Percentiles rank a stretch among this genome's conserved stretches.
Conservation (phyloP, 2,888 invertebrate genomes). For the Bruchidius siliquastri region DNA sequence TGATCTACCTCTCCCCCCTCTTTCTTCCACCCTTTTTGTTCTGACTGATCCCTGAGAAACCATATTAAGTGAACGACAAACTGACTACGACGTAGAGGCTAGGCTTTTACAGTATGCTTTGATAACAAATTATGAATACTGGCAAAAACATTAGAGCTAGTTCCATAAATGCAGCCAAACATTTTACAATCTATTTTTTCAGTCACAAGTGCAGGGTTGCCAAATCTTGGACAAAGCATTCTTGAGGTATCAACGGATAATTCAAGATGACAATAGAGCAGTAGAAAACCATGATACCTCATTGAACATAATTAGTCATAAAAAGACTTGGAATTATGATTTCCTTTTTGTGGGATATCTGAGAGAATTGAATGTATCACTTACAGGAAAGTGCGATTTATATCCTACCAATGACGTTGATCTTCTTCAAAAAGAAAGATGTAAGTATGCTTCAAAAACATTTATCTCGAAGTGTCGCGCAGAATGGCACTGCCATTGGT, state of each 20-base stretch:
- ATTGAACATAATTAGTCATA: slow-evolving; percentile 9
- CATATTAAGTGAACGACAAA: too few relatives aligned
- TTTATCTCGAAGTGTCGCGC: slow-evolving; percentile 15
- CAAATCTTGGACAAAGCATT: slow-evolving; percentile 27
- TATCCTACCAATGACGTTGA: slow-evolving; percentile 42
- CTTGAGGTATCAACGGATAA: slow-evolving; percentile 29
- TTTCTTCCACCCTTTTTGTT: too few relatives aligned
- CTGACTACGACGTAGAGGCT: too few relatives aligned
- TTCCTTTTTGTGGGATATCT: slow-evolving; percentile 44
- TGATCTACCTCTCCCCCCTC: too few relatives aligned
- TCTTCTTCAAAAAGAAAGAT: slow-evolving; percentile 61
- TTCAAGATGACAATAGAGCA: slow-evolving; percentile 14
- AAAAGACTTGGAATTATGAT: slow-evolving; percentile 16
- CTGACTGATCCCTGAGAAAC: too few relatives aligned
- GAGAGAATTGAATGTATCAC: slow-evolving; percentile 51
- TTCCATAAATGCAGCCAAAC: too few relatives aligned
- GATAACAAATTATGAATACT: too few relatives aligned
- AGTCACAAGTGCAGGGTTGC: slow-evolving; percentile 15
- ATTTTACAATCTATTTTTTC: slow-evolving; percentile 1
- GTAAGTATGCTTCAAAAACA: slow-evolving; percentile 70
- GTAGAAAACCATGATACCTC: slow-evolving; percentile 8
- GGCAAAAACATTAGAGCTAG: too few relatives aligned
- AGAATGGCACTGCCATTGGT: background rate
- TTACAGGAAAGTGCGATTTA: slow-evolving; percentile 54
- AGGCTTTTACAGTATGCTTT: too few relatives aligned